Evolutionary conservation across 1,140 invertebrate genomes (phyloP).

Genomic region (Drosophila ananassae): DNA sequence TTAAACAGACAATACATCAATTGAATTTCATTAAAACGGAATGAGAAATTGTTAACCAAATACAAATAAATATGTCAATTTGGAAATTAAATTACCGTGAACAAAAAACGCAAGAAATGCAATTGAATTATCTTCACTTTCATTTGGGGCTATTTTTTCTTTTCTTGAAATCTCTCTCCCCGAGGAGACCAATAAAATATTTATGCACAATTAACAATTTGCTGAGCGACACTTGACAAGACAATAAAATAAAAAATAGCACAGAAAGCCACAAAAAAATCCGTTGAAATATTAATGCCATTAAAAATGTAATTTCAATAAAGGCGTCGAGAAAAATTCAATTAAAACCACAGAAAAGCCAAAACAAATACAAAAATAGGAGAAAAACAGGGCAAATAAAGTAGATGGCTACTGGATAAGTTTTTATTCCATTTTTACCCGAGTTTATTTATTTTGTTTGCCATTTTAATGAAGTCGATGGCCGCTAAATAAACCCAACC

Average conservation of each 20-base stretch:
- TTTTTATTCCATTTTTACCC: slow-evolving; percentile 20
- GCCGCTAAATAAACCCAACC: slow-evolving; percentile 34
- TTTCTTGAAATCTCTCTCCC: slow-evolving; percentile 1
- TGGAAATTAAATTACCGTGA: slow-evolving; percentile 18
- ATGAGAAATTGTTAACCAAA: slow-evolving; percentile 7
- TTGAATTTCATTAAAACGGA: slow-evolving; percentile 12
- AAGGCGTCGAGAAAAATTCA: slow-evolving; percentile 58
- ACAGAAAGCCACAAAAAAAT: slow-evolving; percentile 14
- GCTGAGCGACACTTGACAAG: slow-evolving; percentile 41
- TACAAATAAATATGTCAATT: slow-evolving; percentile 22
- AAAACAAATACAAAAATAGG: slow-evolving; percentile 30
- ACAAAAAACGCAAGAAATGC: slow-evolving; percentile 1
- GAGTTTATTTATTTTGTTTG: slow-evolving; percentile 41
- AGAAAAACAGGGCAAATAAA: slow-evolving; percentile 28
- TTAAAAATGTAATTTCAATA: slow-evolving; percentile 74
- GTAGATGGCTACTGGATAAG: slow-evolving; percentile 18
- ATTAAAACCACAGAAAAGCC: slow-evolving; percentile 50
- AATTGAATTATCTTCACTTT: slow-evolving; percentile 4
- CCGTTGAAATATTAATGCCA: slow-evolving; percentile 57
- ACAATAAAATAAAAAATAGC: slow-evolving; percentile 19
- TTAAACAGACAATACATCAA: slow-evolving; percentile 24
- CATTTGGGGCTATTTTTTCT: not conserved
- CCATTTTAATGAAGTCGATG: slow-evolving; percentile 68
- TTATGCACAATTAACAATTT: slow-evolving; percentile 45
- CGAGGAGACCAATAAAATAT: slow-evolving; percentile 26